phyloP scores from a whole-genome alignment of 2,888 invertebrate species.

The Hyles lineata region DNA sequence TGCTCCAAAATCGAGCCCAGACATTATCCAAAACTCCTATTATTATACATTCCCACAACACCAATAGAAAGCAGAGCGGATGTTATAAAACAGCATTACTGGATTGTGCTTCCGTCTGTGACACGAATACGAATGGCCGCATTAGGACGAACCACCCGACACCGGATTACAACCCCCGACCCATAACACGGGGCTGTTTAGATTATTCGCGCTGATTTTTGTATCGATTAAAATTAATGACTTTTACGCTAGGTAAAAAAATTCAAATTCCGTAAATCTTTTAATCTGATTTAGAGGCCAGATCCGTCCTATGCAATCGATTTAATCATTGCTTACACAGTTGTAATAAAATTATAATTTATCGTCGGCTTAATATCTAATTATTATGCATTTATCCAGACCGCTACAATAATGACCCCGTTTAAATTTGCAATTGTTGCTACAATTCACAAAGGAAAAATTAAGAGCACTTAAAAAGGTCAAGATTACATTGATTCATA shows the following conservation, averaged over 20 bases:
- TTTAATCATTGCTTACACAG: too few species aligned
- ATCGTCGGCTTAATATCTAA: too few species aligned
- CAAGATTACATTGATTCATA: not conserved
- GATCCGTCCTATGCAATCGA: too few species aligned
- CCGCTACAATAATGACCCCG: too few species aligned
- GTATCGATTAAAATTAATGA: too few species aligned
- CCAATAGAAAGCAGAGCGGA: constrained; percentile 62
- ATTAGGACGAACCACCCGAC: constrained; percentile 59
- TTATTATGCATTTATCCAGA: too few species aligned
- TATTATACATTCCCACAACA: constrained; percentile 52
- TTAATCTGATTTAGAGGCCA: not conserved
- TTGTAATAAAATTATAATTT: too few species aligned
- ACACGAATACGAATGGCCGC: constrained; percentile 72
- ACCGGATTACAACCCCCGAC: constrained; percentile 48
- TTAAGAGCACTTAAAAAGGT: not conserved
- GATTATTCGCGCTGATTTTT: not conserved
- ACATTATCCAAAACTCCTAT: constrained; percentile 6
- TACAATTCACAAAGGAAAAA: too few species aligned
- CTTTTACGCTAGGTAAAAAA: not conserved
- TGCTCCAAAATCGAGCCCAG: not conserved
- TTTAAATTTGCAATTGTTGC: too few species aligned
- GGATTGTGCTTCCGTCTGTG: constrained; percentile 74
- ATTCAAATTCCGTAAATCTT: not conserved
- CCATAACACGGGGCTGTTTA: not conserved
- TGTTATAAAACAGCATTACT: constrained; percentile 67